Conservation (phyloP, 2,888 invertebrate genomes). For the Troides helena region DNA sequence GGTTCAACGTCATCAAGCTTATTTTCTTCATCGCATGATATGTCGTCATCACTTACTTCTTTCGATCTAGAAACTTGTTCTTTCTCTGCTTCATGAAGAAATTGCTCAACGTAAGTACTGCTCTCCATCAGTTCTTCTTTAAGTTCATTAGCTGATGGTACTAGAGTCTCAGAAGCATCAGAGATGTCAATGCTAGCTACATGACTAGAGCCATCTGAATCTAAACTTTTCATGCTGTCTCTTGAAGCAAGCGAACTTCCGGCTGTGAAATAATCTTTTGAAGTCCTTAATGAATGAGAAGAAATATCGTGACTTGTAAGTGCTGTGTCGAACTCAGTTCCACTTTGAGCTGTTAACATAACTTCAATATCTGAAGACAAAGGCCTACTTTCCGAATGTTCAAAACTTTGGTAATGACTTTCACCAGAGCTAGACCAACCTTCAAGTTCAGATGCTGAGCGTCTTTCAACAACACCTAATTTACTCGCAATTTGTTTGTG, state of each 20-base stretch:
- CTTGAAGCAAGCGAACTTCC: constrained; percentile 92
- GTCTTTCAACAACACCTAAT: constrained; percentile 80
- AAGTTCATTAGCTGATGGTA: constrained; percentile 92
- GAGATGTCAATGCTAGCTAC: constrained; percentile 94
- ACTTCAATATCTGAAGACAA: constrained; percentile 93
- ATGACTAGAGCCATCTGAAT: constrained; percentile 94
- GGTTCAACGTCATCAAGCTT: constrained; percentile 76
- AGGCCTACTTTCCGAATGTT: constrained; percentile 89
- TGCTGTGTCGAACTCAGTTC: constrained; percentile 93
- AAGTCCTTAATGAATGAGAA: constrained; percentile 85
- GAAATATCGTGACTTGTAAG: constrained; percentile 89
- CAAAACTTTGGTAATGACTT: constrained; percentile 93
- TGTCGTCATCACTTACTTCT: constrained; percentile 74
- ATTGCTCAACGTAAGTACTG: constrained; percentile 80
- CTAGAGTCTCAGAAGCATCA: constrained; percentile 94
- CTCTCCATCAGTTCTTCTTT: constrained; percentile 86
- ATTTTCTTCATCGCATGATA: constrained; percentile 79
- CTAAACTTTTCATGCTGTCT: constrained; percentile 93
- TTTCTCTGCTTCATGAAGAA: constrained; percentile 68
- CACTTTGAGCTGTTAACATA: constrained; percentile 85
- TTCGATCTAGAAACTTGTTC: constrained; percentile 58
- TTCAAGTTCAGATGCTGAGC: constrained; percentile 89
- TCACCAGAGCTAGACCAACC: constrained; percentile 93
- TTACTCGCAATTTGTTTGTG: constrained; percentile 74
- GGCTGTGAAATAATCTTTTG: constrained; percentile 92